Base-by-base conservation (phyloP, 2,888 invertebrate species). In the Perdita meconis region DNA sequence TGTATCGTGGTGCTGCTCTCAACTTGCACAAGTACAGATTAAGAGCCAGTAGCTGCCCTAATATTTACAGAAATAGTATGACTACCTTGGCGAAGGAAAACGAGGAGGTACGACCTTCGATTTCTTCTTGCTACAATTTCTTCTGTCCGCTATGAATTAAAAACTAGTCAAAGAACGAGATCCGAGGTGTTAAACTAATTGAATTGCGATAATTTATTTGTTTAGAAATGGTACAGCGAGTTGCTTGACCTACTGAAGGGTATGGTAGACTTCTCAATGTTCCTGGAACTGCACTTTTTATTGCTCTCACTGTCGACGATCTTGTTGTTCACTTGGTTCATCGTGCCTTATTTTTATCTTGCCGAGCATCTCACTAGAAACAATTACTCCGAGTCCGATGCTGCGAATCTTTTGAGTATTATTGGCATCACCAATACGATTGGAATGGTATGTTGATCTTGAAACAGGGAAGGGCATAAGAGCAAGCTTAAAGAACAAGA, bases 301-400 rank as follows among this genome's bases (percentile, higher is more conserved):
- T 93, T 97, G 55, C 95, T 98, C 89, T 97, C 97, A 68, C 89
- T 97, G 16, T 97, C 98, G 65, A 98, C 98, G 82, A 95, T 98
- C 85, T 94, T 98, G 65, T 94, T 98, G 63, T 98, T 98, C 93
- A 95, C 96, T 88, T 98, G 98, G 97, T 97, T 97, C 92, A 98
- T 99, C 89, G 97, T 98, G 71, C 98, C 98, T 13, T 99, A 99
- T 93, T 97, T 98, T 92, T 98, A 98, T 93, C 94, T 98, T 78
- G 96, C 97, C 66, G 98, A 98, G 88, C 96, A 97, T 91, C 96
- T 97, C 93, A 94, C 94, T 40, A 94, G 95, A 10, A 94, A 95
- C 78, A 95, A 95, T 0, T 96, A 96, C 86, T 94, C 93, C 1
- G 96, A 96, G 83, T 94, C 95, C 44, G 95, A 96, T 60, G 96